Evolutionary conservation across 2,888 invertebrate genomes (phyloP).

Genomic region (Drosophila maculinotata): DNA sequence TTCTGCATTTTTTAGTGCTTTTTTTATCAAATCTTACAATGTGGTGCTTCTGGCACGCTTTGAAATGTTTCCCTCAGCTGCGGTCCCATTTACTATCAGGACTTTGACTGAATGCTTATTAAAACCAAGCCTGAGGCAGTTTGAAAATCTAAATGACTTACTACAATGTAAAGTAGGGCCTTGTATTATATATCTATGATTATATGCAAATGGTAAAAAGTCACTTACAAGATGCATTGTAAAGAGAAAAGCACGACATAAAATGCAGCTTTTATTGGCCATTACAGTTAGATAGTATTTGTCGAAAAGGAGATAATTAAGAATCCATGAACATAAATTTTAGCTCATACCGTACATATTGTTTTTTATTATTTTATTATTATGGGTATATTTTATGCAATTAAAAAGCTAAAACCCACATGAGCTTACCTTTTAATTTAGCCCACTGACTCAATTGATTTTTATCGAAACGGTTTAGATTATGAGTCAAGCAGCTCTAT

Average conservation of each 20-base stretch:
- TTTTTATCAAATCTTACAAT: conserved; percentile 66
- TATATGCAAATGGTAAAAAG: conserved; percentile 36
- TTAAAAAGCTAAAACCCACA: neutral
- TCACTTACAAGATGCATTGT: conserved; percentile 18
- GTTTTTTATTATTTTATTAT: no score
- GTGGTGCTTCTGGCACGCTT: conserved; percentile 68
- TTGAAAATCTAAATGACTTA: conserved; percentile 36
- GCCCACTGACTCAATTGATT: conserved; percentile 7
- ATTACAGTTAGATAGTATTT: no score
- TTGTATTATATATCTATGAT: neutral
- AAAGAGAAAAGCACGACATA: conserved; percentile 1
- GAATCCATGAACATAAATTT: no score
- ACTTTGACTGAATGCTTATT: conserved; percentile 61
- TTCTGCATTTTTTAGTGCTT: conserved; percentile 9
- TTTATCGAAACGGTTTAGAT: conserved; percentile 23
- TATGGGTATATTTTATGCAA: neutral
- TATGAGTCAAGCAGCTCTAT: conserved; percentile 30
- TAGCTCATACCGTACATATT: no score
- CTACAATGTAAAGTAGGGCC: neutral
- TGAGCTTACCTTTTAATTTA: neutral
- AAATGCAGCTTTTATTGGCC: neutral
- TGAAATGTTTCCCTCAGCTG: conserved; percentile 33
- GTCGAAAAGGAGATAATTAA: no score
- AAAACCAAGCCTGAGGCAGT: conserved; percentile 61
- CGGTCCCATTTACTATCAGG: conserved; percentile 7